Evolutionary conservation across 2,888 invertebrate genomes (phyloP), one percentile per base, ranked within the genome.

Genomic region (Calameuta filiformis): DNA sequence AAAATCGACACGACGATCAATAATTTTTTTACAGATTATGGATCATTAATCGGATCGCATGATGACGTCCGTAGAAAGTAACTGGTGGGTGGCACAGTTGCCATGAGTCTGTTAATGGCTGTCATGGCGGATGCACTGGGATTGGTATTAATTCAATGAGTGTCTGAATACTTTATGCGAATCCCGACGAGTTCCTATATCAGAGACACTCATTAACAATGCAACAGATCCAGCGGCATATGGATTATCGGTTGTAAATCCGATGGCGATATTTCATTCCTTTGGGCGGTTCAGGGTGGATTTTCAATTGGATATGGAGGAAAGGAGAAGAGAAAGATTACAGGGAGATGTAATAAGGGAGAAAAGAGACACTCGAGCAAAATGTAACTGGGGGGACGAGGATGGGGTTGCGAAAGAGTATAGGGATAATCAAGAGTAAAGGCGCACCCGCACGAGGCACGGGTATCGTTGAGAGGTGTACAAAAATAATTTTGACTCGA

Each of bases 261-360:
- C 76, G 81, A 86, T 84, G 84, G 82, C 83, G 83, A 85, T 83
- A 83, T 83, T 81, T 81, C 79, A 83, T 84, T 84, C 80, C 81
- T 82, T 80, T 73, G 75, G 34, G 56, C 31, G 40, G 15, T 56
- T 31, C 3, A 12, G 31, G 6, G 4, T n/a, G 23, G 1, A 30
- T 35, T 31, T 35, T 73, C 15, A 35, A 11, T 35, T 23, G n/a
- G 75, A 68, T 11, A 35, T 35, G 75, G 56, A 68, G 34, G 73
- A 68, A 23, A 31, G 11, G 34, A 35, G 3, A 30, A 74, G 11
- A 15, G 79, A 12, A 35, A 35, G 12, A 35, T 35, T 12, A 4
- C 35, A 35, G 12, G 33, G n/a, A 33, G 40, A n/a, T 31, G 33
- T 40, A 33, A 30, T 2, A 35, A 56, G 12, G 35, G n/a, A 4